Conservation (phyloP, 2,797 vertebrate species). For the Pteropus rufus region DNA sequence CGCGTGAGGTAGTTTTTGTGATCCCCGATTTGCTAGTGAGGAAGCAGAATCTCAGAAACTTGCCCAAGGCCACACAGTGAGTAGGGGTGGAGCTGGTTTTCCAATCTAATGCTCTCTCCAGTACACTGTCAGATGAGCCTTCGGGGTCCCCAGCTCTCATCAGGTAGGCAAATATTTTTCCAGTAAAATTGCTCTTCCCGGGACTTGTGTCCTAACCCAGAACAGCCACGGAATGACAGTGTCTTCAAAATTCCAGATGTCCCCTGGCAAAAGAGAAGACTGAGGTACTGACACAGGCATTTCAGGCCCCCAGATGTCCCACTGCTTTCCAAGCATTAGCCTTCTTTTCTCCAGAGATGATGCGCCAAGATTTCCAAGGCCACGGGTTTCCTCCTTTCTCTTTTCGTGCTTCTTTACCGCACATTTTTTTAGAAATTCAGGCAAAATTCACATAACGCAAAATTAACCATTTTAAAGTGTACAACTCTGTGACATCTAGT, state of each 20-base stretch:
- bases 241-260: not conserved
- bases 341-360: not conserved
- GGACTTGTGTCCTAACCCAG: not conserved
- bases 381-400: not conserved
- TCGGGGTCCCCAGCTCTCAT: not conserved
- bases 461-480: not conserved
- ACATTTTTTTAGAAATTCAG: not conserved
- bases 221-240: not conserved
- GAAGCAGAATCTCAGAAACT: constrained; percentile 23
- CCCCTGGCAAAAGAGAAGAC: not conserved
- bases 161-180: not conserved
- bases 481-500: not conserved
- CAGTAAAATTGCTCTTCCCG: not conserved
- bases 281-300: not conserved
- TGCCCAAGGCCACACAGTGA: not conserved
- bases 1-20: not conserved
- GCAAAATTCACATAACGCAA: not conserved
- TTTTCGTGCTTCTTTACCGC: not conserved
- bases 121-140: not conserved
- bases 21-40: not conserved
- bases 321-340: not conserved
- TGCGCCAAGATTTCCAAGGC: not conserved
- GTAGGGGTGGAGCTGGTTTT: not conserved
- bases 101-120: not conserved
- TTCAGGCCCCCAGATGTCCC: not conserved